phyloP scores from a whole-genome alignment of 2,888 invertebrate genomes.

The Drosophila lutescens region DNA sequence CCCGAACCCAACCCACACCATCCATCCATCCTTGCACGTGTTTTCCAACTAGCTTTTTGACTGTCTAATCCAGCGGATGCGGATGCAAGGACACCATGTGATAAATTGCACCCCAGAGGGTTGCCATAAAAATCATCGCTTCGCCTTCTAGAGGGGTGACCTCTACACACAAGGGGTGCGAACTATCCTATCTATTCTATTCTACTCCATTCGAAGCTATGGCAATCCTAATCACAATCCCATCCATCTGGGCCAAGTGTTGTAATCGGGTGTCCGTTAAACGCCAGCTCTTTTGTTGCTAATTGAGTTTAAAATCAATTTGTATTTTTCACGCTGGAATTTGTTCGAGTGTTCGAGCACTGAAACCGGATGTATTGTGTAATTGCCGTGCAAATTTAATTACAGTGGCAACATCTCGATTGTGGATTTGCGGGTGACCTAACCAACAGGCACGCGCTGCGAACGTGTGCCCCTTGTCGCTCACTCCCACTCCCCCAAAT shows the following conservation, averaged over 20 bases:
- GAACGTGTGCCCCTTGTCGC: slow-evolving; percentile 24
- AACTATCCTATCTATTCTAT: slow-evolving; percentile 1
- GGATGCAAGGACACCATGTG: slow-evolving; percentile 70
- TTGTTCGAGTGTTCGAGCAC: neutral
- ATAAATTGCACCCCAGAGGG: slow-evolving; percentile 84
- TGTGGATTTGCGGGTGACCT: slow-evolving; percentile 35
- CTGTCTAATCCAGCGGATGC: slow-evolving; percentile 78
- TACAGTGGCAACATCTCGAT: slow-evolving; percentile 61
- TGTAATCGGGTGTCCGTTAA: slow-evolving; percentile 39
- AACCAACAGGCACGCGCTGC: slow-evolving; percentile 35
- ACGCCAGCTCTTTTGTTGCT: slow-evolving; percentile 68
- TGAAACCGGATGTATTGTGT: slow-evolving; percentile 62
- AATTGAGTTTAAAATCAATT: slow-evolving; percentile 85
- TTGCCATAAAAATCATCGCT: slow-evolving; percentile 78
- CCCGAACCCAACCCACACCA: neutral
- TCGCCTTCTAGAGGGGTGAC: slow-evolving; percentile 24
- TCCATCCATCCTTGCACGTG: slow-evolving; percentile 51
- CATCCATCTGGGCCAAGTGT: slow-evolving; percentile 32
- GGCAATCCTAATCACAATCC: neutral
- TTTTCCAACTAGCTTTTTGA: slow-evolving; percentile 78
- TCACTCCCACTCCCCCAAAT: slow-evolving; percentile 4
- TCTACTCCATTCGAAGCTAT: neutral
- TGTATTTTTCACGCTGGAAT: slow-evolving; percentile 66
- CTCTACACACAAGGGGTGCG: slow-evolving; percentile 4
- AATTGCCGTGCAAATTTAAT: slow-evolving; percentile 85